A percentile compares a stretch with the other conserved stretches of the same genome.
These are phyloP conservation scores for Merops nubicus DNA, from an alignment of 2,113 vertebrate genomes.

Conservation along the genomic window DNA sequence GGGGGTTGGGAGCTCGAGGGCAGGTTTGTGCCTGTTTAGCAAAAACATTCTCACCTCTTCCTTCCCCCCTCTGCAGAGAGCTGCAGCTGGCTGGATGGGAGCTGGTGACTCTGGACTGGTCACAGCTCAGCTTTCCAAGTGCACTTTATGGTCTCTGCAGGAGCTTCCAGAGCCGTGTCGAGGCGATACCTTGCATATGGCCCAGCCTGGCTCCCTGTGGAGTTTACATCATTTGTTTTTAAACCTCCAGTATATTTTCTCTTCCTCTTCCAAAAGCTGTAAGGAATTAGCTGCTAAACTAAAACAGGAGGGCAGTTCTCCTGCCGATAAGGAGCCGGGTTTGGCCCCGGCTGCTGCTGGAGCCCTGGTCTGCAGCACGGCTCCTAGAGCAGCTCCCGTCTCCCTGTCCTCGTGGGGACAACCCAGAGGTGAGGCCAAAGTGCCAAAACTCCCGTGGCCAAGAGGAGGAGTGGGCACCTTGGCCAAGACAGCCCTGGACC, in stretches of 20 bases:
- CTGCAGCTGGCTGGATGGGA: slow-evolving; percentile 45
- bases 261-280: slow-evolving; percentile 63
- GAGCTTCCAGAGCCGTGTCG: slow-evolving; percentile 67
- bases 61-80: not conserved
- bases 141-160: slow-evolving; percentile 57
- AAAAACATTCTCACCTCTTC: not conserved
- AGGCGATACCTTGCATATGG: slow-evolving; percentile 52
- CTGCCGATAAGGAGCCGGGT: slow-evolving; percentile 33
- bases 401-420: too few species aligned
- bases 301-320: slow-evolving; percentile 49
- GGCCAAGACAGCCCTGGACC: too few species aligned
- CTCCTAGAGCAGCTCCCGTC: slow-evolving; percentile 3
- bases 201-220: slow-evolving; percentile 61
- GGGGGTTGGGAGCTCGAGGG: not conserved
- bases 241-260: slow-evolving; percentile 60
- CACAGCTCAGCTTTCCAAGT: slow-evolving; percentile 53
- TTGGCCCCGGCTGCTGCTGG: not conserved
- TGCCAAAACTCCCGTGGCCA: not conserved
- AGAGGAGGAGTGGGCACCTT: not conserved
- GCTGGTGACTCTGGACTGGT: slow-evolving; percentile 11
- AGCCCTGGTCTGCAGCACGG: not conserved
- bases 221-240: slow-evolving; percentile 81
- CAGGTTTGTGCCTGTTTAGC: slow-evolving; percentile 6
- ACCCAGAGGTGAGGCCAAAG: not conserved
- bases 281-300: slow-evolving; percentile 66